These are phyloP conservation scores for Malthinus flaveolus DNA, from an alignment of 2,888 invertebrate species.

Conservation along the genomic window DNA sequence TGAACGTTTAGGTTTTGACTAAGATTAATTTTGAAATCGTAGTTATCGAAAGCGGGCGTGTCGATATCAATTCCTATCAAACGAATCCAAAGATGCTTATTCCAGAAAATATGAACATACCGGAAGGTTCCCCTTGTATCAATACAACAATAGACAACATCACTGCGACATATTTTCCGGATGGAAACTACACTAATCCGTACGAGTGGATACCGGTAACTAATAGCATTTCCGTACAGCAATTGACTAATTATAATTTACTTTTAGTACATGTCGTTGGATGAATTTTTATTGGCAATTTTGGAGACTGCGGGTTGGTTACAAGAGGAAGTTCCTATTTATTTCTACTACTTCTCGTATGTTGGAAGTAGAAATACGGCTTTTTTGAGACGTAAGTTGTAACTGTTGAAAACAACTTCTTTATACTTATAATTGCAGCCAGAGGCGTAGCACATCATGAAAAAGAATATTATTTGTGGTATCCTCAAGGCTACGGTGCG, in stretches of 20 bases:
- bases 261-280: neutral
- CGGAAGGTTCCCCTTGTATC: neutral
- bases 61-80: neutral
- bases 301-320: neutral
- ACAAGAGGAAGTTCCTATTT: neutral
- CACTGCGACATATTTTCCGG: neutral
- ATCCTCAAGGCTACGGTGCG: neutral
- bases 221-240: too few species aligned
- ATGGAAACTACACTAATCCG: neutral
- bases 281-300: slow-evolving; percentile 4
- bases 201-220: slow-evolving; percentile 7
- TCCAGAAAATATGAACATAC: slow-evolving; percentile 4
- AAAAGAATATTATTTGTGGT: neutral
- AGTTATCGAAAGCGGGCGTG: neutral
- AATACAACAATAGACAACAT: neutral
- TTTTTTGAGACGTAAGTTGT: neutral
- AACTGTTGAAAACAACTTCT: too few species aligned
- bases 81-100: neutral
- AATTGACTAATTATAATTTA: too few species aligned
- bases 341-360: neutral
- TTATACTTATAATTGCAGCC: too few species aligned
- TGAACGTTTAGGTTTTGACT: neutral
- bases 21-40: neutral
- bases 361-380: neutral
- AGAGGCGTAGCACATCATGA: slow-evolving; percentile 3